Percentiles rank a stretch among this genome's conserved stretches.
Evolutionary conservation across 1,140 invertebrate genomes (phyloP).

Genomic region (Drosophila malerkotliana): DNA sequence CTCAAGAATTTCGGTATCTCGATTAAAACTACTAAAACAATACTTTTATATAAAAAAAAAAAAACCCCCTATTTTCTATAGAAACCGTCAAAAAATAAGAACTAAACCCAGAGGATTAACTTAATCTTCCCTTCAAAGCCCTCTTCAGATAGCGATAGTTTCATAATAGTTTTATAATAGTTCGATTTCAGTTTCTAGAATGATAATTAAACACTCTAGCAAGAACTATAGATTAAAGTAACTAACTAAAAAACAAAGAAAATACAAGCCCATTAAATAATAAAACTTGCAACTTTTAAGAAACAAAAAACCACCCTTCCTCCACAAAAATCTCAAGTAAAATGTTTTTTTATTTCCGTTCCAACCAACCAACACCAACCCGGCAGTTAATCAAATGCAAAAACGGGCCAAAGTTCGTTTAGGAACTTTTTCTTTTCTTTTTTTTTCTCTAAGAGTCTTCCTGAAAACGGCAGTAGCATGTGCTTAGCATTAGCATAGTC

Average conservation of each 20-base stretch:
- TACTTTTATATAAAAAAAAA: too few relatives aligned
- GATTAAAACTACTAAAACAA: too few relatives aligned
- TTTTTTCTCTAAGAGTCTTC: neutral
- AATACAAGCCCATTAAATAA: too few relatives aligned
- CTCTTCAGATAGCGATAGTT: constrained; percentile 9
- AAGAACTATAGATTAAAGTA: too few relatives aligned
- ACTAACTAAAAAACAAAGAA: too few relatives aligned
- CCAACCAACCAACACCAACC: neutral
- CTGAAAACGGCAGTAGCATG: constrained; percentile 6
- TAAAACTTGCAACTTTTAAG: too few relatives aligned
- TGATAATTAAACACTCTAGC: too few relatives aligned
- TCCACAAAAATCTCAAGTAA: constrained; percentile 5
- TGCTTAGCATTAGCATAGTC: constrained; percentile 37
- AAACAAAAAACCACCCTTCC: neutral
- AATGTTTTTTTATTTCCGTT: neutral
- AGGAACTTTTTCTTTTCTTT: constrained; percentile 9
- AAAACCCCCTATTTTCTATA: too few relatives aligned
- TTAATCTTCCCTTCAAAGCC: neutral
- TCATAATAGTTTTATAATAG: neutral
- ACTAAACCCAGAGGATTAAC: neutral
- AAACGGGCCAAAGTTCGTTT: constrained; percentile 25
- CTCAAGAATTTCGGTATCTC: too few relatives aligned
- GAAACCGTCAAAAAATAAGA: too few relatives aligned
- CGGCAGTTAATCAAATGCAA: constrained; percentile 42
- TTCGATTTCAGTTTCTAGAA: neutral